These are phyloP conservation scores for Pycnonotus jocosus DNA, from an alignment of 2,113 vertebrate species.

Conservation along the genomic window DNA sequence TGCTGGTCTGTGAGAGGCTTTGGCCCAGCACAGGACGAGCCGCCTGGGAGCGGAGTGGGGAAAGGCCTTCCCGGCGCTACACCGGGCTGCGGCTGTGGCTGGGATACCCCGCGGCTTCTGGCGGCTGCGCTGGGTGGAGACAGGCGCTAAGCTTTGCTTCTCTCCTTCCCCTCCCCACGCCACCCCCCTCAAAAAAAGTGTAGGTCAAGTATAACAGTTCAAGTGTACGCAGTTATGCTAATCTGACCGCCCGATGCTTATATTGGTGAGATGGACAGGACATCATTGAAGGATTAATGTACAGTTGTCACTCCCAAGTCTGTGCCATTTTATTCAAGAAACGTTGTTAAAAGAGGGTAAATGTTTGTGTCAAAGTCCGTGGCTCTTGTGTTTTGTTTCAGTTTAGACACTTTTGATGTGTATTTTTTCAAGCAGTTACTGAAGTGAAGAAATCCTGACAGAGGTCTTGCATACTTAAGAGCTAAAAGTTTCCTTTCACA, in stretches of 20 bases:
- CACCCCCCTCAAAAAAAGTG: accelerated
- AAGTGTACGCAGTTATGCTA: accelerated
- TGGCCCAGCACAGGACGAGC: not conserved
- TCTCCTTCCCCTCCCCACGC: too few relatives aligned
- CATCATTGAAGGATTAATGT: accelerated
- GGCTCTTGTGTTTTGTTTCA: not conserved
- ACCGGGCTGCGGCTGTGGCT: accelerated
- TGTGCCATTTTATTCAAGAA: not conserved
- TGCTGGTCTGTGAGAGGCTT: not conserved
- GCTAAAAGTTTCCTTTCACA: not conserved
- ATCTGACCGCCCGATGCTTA: accelerated
- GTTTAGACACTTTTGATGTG: not conserved
- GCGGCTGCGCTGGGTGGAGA: not conserved
- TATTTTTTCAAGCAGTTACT: not conserved
- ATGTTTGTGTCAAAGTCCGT: not conserved
- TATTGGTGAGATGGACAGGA: accelerated
- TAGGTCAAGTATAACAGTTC: accelerated
- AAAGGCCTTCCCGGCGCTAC: accelerated
- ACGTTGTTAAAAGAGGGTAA: accelerated
- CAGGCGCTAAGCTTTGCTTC: accelerated
- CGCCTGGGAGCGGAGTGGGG: not conserved
- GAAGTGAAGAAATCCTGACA: not conserved
- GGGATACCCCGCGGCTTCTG: not conserved
- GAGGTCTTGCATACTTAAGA: not conserved
- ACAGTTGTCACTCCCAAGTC: not conserved